These are phyloP conservation scores for Callopanchax toddi DNA, from an alignment of 2,113 vertebrate species.

Conservation along the genomic window DNA sequence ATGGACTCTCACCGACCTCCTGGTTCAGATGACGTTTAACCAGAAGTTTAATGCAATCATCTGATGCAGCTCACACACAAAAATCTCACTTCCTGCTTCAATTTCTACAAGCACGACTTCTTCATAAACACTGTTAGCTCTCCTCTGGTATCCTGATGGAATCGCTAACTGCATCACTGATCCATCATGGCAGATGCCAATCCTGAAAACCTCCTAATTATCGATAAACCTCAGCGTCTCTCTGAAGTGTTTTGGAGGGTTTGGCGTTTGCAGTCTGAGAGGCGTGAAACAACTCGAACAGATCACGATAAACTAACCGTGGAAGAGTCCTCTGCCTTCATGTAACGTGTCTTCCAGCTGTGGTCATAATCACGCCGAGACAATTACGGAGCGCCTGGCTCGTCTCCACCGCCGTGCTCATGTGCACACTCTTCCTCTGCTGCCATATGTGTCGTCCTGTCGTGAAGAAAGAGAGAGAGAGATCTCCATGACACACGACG, in stretches of 20 bases:
- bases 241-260: constrained; percentile 2
- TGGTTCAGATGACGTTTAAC: too few relatives aligned
- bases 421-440: constrained; percentile 28
- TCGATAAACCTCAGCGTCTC: background rate
- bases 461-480: constrained; percentile 28
- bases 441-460: constrained; percentile 45
- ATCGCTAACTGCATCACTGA: too few relatives aligned
- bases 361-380: constrained; percentile 56
- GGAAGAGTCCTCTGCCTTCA: constrained; percentile 31
- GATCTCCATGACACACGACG: constrained; percentile 55
- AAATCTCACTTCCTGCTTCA: too few relatives aligned
- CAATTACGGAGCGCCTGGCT: constrained; percentile 46
- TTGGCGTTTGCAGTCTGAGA: constrained; percentile 5
- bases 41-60: too few relatives aligned
- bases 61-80: too few relatives aligned
- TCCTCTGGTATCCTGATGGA: too few relatives aligned
- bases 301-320: constrained; percentile 25
- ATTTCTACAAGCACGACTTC: too few relatives aligned
- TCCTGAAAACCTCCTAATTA: background rate
- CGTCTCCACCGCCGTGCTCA: constrained; percentile 14
- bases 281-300: constrained; percentile 17
- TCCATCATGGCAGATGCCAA: too few relatives aligned
- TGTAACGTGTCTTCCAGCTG: constrained; percentile 49
- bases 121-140: too few relatives aligned
- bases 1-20: too few relatives aligned